Evolutionary conservation across 2,888 invertebrate genomes (phyloP), one percentile per base, ranked within the genome.

Genomic region (Melieria picta): DNA sequence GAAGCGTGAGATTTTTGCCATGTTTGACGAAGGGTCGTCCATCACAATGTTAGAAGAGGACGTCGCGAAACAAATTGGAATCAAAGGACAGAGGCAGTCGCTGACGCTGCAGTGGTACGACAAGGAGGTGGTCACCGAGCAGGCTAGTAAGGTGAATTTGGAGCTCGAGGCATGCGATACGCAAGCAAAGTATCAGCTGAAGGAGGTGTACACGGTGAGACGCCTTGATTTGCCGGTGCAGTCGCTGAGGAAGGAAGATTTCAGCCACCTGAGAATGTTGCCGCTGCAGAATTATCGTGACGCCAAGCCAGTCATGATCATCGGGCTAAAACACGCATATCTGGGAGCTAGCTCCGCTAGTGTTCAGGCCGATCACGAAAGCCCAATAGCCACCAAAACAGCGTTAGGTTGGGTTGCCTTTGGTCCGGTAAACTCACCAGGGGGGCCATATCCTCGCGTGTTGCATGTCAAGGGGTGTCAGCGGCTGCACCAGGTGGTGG

Each of bases 81-180:
- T 76, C 3, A 71, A 64, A 45, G 76, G 77, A 1, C 72, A 74
- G 30, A 47, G 45, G 7, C 63, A 60, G 0, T n/a, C 62, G 5
- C 68, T 77, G 11, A 76, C 71, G 3, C 57, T 76, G 5, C 74
- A 76, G 58, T 78, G 76, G 74, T 76, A 73, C 64, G 68, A 71
- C 11, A 66, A 74, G 9, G 74, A 71, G 16, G 48, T 50, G 5
- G 57, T 65, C 30, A 72, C 71, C 7, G 71, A 74, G 46, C 30
- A 45, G n/a, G n/a, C n/a, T n/a, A n/a, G 16, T 16, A 16, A 16
- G 16, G 16, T 16, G 16, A 16, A 16, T 16, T 16, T 16, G 16
- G 16, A 16, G 16, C 16, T 16, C 16, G 16, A 16, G 16, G 16
- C 16, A 16, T 16, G 16, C 16, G 16, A 16, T 16, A 16, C 16